phyloP scores from a whole-genome alignment of 2,888 invertebrate species.

The Agonum fuliginosum region DNA sequence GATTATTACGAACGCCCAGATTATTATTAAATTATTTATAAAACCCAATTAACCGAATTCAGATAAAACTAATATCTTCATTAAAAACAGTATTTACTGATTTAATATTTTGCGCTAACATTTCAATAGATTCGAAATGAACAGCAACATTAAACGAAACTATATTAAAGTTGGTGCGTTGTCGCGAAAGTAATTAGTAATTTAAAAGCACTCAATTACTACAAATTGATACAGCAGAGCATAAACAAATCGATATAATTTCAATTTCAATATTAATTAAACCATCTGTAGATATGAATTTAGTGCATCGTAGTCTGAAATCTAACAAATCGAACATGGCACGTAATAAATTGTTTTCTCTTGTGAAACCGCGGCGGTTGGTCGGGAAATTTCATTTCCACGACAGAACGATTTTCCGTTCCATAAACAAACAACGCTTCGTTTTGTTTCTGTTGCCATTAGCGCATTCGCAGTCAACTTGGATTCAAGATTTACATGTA shows the following conservation, averaged over 20 bases:
- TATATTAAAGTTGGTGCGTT: too few species aligned
- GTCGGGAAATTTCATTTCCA: slow-evolving; percentile 26
- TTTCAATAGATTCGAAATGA: too few species aligned
- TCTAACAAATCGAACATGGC: slow-evolving; percentile 6
- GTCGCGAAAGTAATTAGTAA: neutral
- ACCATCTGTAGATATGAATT: slow-evolving; percentile 13
- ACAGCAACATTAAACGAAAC: too few species aligned
- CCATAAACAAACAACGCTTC: slow-evolving; percentile 30
- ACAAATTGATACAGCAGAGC: neutral
- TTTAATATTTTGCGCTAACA: too few species aligned
- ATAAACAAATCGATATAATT: slow-evolving; percentile 2
- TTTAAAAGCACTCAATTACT: neutral
- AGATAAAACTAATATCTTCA: too few species aligned
- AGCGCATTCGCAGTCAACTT: slow-evolving; percentile 17
- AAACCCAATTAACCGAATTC: too few species aligned
- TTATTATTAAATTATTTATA: too few species aligned
- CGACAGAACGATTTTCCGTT: slow-evolving; percentile 19
- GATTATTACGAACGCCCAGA: too few species aligned
- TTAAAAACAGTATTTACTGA: too few species aligned
- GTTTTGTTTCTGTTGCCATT: slow-evolving; percentile 33
- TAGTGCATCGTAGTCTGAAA: neutral
- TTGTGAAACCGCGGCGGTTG: neutral
- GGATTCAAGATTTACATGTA: slow-evolving; percentile 32
- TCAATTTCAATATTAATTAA: slow-evolving; percentile 2
- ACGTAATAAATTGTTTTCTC: slow-evolving; percentile 24